phyloP scores from a whole-genome alignment of 2,797 vertebrate genomes.

The Periophthalmus magnuspinnatus region DNA sequence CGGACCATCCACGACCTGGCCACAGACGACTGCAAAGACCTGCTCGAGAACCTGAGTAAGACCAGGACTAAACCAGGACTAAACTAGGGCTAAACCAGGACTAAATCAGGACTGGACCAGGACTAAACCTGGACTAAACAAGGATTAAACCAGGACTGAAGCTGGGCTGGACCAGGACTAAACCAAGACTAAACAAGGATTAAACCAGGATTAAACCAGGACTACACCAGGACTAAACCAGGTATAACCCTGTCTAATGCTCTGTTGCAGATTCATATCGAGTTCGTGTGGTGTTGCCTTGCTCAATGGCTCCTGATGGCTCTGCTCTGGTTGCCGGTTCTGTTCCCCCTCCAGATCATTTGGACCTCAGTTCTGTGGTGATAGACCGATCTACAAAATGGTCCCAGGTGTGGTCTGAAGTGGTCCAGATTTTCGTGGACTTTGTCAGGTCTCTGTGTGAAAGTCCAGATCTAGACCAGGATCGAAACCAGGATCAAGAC shows the following conservation, averaged over 20 bases:
- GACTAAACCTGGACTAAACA: neutral
- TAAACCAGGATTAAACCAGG: neutral
- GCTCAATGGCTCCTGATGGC: conserved; percentile 49
- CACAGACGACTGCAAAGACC: conserved; percentile 97
- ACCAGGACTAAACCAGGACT: neutral
- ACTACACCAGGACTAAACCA: neutral
- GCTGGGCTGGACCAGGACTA: neutral
- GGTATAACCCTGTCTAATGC: neutral
- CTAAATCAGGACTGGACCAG: neutral
- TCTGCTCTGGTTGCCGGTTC: conserved; percentile 59
- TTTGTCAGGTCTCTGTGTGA: conserved; percentile 86
- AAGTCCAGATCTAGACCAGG: conserved; percentile 68
- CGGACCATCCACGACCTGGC: conserved; percentile 92
- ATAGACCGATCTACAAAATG: conserved; percentile 84
- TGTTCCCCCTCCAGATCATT: conserved; percentile 77
- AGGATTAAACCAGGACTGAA: too few relatives aligned
- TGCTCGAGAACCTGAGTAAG: conserved; percentile 93
- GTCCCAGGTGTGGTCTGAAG: conserved; percentile 83
- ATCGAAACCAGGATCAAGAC: conserved; percentile 38
- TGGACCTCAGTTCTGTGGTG: conserved; percentile 81
- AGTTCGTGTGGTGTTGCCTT: conserved; percentile 83
- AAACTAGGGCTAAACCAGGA: neutral
- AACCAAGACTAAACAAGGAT: too few relatives aligned
- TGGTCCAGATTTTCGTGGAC: conserved; percentile 80
- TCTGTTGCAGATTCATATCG: conserved; percentile 82